Conservation (phyloP, 2,113 vertebrate species). For the Bettongia penicillata region DNA sequence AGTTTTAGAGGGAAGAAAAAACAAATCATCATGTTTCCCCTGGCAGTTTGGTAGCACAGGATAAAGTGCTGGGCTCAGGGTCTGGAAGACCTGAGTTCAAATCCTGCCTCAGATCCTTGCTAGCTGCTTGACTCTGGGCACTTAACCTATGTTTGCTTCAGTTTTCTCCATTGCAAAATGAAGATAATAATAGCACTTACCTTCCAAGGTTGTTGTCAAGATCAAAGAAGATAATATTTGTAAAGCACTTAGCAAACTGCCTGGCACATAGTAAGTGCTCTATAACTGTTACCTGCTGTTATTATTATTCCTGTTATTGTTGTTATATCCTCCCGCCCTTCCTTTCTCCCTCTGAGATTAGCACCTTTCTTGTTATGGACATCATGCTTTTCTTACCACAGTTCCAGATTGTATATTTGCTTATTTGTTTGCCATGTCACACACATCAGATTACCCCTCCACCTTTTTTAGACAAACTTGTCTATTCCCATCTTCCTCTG, state of each 20-base stretch:
- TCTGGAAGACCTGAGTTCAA: not conserved
- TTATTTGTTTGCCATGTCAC: not conserved
- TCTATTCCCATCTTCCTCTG: no score
- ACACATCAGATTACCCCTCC: not conserved
- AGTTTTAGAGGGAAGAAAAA: slow-evolving; percentile 10
- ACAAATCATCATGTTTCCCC: not conserved
- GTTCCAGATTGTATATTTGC: not conserved
- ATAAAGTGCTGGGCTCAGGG: no score
- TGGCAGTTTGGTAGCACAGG: not conserved
- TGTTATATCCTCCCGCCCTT: no score
- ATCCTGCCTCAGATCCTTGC: not conserved
- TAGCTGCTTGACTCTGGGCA: not conserved
- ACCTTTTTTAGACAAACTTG: not conserved
- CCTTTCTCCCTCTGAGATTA: no score
- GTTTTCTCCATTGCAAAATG: not conserved
- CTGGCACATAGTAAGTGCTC: no score
- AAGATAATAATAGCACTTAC: not conserved
- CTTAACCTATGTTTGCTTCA: not conserved
- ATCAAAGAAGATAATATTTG: not conserved
- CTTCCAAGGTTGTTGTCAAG: not conserved
- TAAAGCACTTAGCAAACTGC: not conserved
- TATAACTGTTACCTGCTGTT: no score
- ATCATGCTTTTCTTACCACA: not conserved
- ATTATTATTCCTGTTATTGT: no score
- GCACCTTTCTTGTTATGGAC: no score